Conservation (phyloP, 1,140 invertebrate genomes). For the Lordiphosa collinella region DNA sequence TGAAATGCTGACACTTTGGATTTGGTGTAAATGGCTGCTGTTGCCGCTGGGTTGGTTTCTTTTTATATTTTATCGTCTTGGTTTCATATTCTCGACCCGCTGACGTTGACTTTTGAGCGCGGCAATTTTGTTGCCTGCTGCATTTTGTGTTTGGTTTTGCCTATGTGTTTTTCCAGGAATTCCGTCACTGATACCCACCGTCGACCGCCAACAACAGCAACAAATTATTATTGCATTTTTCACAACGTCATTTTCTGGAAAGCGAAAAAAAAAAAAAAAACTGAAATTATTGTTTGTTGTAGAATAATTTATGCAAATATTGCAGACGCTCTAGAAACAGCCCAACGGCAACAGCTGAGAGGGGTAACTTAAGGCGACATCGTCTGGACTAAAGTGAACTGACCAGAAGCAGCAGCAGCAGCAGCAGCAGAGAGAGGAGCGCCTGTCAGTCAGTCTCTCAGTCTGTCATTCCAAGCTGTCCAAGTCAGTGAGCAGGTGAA, state of each 20-base stretch:
- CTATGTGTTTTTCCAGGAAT: conserved; percentile 74
- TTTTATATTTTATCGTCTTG: conserved; percentile 5
- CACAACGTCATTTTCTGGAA: conserved; percentile 72
- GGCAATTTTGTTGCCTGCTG: conserved; percentile 31
- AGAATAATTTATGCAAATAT: conserved; percentile 75
- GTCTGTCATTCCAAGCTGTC: conserved; percentile 13
- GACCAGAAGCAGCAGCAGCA: too few relatives aligned
- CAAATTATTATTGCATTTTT: conserved; percentile 68
- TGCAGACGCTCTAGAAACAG: conserved; percentile 58
- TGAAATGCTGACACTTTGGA: too few relatives aligned
- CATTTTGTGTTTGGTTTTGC: conserved; percentile 40
- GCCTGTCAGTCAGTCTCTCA: conserved; percentile 18
- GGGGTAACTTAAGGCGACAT: not conserved
- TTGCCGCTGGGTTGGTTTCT: too few relatives aligned
- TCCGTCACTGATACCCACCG: conserved; percentile 62
- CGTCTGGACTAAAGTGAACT: too few relatives aligned
- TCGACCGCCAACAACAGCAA: conserved; percentile 24
- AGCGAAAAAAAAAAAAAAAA: conserved; percentile 37
- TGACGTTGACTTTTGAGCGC: conserved; percentile 28
- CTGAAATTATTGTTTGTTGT: conserved; percentile 63
- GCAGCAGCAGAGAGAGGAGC: not conserved
- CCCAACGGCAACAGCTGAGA: not conserved
- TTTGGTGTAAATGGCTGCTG: too few relatives aligned
- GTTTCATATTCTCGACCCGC: conserved; percentile 43
- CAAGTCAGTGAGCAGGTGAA: conserved; percentile 11